Evolutionary conservation across 64 coral and sea anemone genomes (phyloP).

Genomic region (Orbicella faveolata): DNA sequence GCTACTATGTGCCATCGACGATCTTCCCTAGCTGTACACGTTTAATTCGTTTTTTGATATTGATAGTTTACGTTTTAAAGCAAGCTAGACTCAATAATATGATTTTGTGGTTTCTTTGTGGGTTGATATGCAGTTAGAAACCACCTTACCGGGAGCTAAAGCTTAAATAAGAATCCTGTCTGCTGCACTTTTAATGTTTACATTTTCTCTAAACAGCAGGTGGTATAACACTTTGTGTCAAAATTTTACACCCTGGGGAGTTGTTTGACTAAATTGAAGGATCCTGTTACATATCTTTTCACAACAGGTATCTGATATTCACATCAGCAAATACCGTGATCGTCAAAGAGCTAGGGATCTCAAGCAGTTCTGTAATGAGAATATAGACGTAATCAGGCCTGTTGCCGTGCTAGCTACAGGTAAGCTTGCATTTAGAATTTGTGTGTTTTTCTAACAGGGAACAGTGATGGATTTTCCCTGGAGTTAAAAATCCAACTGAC

Average conservation of each 20-base stretch:
- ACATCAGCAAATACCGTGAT: constrained; percentile 91
- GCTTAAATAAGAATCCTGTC: too few relatives aligned
- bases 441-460: too few relatives aligned
- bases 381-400: constrained; percentile 85
- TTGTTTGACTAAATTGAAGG: background rate
- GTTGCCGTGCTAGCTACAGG: constrained; percentile 85
- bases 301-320: constrained; percentile 87
- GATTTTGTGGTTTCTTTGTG: too few relatives aligned
- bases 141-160: background rate
- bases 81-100: too few relatives aligned
- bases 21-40: too few relatives aligned
- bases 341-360: constrained; percentile 68
- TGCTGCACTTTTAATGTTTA: background rate
- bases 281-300: background rate
- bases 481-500: too few relatives aligned
- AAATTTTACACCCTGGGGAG: background rate
- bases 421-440: background rate
- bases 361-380: constrained; percentile 73
- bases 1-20: too few relatives aligned
- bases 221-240: background rate
- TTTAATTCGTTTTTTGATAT: too few relatives aligned
- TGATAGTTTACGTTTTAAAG: too few relatives aligned
- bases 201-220: background rate
- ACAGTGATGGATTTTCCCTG: too few relatives aligned
- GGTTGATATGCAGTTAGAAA: too few relatives aligned